A percentile compares a stretch with the other conserved stretches of the same genome.
Conservation (phyloP, 2,888 invertebrate genomes). For the Dinocampus coccinellae region DNA sequence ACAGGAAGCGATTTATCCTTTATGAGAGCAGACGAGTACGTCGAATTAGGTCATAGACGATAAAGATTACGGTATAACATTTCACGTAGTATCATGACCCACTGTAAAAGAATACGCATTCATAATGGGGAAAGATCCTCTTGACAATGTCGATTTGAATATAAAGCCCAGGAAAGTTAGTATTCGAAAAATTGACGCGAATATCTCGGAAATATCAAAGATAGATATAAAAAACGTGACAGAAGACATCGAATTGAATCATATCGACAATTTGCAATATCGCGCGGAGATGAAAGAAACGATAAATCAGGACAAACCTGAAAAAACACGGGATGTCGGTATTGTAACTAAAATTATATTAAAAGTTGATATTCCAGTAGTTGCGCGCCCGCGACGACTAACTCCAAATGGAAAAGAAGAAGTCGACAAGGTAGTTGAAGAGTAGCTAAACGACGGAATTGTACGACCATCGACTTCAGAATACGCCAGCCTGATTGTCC, state of each 20-base stretch:
- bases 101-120: no score
- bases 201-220: no score
- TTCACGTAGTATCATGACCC: no score
- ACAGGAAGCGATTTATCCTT: constrained; percentile 39
- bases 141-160: no score
- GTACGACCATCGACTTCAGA: constrained; percentile 51
- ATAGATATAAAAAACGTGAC: no score
- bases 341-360: constrained; percentile 51
- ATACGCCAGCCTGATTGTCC: constrained; percentile 51
- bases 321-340: constrained; percentile 40
- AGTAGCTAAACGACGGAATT: constrained; percentile 52
- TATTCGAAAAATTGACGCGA: no score
- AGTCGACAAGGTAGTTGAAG: constrained; percentile 50
- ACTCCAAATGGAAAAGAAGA: constrained; percentile 42
- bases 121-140: no score
- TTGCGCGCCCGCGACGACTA: constrained; percentile 46
- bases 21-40: constrained; percentile 25
- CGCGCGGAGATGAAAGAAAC: constrained; percentile 22
- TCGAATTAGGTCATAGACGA: constrained; percentile 25
- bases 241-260: not conserved
- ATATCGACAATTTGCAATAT: constrained; percentile 30
- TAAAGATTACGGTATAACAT: not conserved
- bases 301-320: constrained; percentile 45
- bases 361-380: constrained; percentile 51
- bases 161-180: no score